Evolutionary conservation across 1,140 invertebrate genomes (phyloP), one percentile per base, ranked within the genome.

Genomic region (Brachionus paranguensis): DNA sequence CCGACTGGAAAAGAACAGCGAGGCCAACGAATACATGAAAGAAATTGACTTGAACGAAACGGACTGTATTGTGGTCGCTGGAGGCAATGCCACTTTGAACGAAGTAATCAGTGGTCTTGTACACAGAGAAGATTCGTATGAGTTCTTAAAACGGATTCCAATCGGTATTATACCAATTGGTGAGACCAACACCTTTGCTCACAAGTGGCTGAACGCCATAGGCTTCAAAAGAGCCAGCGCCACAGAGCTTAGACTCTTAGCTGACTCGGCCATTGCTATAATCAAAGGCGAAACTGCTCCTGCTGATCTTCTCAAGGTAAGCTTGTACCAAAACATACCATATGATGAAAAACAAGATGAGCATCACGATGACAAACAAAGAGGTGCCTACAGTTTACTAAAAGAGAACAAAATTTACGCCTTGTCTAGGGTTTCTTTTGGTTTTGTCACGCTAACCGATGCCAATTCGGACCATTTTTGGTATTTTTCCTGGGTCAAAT

Each of bases 331-430:
- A 81, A 81, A 81, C 12, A 76, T 76, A 20, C 72, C 72, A 29
- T 76, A 76, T 29, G 72, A 76, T 33, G 43, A 76, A 76, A 29
- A 76, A n/a, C 43, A 47, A 12, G 72, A 76, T n/a, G 72, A 76
- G 12, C 72, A 76, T 33, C 72, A 76, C 5, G 72, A 76, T 76
- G 41, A 47, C 24, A 76, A 76, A 50, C 41, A 76, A 76, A 76
- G 72, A 76, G 72, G 72, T 27, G 72, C 72, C 45, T 76, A 76
- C 20, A 76, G 72, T 76, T 76, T 76, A 47, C 27, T 76, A 12
- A 76, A 76, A 50, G 72, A 76, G 29, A 76, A 76, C 20, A 76
- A 76, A 76, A 76, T 76, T 76, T 81, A 81, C n/a, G 78, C 78
- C 11, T 24, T 81, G 3, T 81, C 78, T 8, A 20, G 27, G 6